Conservation (phyloP, 1,140 invertebrate genomes). For the Metaphire vulgaris region DNA sequence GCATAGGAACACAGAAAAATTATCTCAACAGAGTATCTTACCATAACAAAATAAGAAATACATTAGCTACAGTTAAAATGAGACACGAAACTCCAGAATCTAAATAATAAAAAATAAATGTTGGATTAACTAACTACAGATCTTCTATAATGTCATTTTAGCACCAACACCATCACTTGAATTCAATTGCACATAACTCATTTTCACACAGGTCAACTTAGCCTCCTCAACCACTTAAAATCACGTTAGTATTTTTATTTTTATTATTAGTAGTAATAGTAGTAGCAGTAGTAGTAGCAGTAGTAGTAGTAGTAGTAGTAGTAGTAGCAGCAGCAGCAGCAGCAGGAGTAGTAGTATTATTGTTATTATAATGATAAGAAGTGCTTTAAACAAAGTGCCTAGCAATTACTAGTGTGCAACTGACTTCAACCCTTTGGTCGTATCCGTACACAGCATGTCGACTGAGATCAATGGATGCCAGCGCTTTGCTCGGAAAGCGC, state of each 20-base stretch:
- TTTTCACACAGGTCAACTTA: too few relatives aligned
- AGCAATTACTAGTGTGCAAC: too few relatives aligned
- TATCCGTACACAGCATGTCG: conserved; percentile 62
- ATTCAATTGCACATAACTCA: not conserved
- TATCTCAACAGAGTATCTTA: not conserved
- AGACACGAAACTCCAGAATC: not conserved
- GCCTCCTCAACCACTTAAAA: too few relatives aligned
- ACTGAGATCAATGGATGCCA: conserved; percentile 62
- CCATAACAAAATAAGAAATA: not conserved
- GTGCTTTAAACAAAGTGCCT: too few relatives aligned
- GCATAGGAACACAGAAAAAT: not conserved
- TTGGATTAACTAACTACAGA: too few relatives aligned
- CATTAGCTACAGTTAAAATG: not conserved
- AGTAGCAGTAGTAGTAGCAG: too few relatives aligned
- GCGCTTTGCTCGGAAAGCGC: conserved; percentile 60
- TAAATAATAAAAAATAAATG: not conserved
- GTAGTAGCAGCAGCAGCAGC: too few relatives aligned
- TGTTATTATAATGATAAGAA: not conserved
- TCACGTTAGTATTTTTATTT: too few relatives aligned
- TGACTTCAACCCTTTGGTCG: conserved; percentile 66
- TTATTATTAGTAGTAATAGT: too few relatives aligned
- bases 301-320: too few relatives aligned
- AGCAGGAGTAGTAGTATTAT: too few relatives aligned
- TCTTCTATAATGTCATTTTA: not conserved
- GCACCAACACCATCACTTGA: not conserved